phyloP scores from a whole-genome alignment of 2,113 vertebrate genomes.

The Nerophis lumbriciformis region DNA sequence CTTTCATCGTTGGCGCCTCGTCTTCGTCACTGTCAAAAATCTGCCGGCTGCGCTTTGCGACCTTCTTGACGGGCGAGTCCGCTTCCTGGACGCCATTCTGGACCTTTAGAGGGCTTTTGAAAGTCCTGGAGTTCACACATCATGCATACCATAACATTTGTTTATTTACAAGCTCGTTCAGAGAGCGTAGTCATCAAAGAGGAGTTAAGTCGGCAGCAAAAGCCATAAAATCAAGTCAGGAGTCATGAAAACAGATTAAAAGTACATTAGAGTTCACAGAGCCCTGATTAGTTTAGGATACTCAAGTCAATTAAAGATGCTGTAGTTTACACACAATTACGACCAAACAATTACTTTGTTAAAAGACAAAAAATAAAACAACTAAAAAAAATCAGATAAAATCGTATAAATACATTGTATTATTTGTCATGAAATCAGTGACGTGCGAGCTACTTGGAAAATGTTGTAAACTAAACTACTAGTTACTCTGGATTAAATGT shows the following conservation, averaged over 20 bases:
- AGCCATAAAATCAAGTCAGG: constrained; percentile 12
- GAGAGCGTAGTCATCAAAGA: background rate
- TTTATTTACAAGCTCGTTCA: background rate
- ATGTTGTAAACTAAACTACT: too few relatives aligned
- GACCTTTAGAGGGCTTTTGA: constrained; percentile 73
- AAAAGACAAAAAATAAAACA: background rate
- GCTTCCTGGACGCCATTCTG: constrained; percentile 66
- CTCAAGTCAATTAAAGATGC: too few relatives aligned
- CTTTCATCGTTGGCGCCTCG: constrained; percentile 51
- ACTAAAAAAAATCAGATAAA: background rate
- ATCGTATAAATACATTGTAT: too few relatives aligned
- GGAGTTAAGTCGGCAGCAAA: background rate
- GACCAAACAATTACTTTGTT: background rate
- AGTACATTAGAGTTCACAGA: background rate
- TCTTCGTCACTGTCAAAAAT: constrained; percentile 79
- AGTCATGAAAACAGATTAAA: constrained; percentile 27
- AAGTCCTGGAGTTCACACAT: constrained; percentile 28
- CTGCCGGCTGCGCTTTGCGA: constrained; percentile 61
- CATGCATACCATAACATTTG: background rate
- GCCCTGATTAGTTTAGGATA: too few relatives aligned
- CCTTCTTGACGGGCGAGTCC: constrained; percentile 73
- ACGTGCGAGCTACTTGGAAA: too few relatives aligned
- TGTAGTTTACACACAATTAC: background rate
- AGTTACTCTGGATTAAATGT: too few relatives aligned
- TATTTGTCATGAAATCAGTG: too few relatives aligned